Evolutionary conservation across 2,797 vertebrate genomes (phyloP), one percentile per base, ranked within the genome.

Genomic region (Cyprinodon diabolis): DNA sequence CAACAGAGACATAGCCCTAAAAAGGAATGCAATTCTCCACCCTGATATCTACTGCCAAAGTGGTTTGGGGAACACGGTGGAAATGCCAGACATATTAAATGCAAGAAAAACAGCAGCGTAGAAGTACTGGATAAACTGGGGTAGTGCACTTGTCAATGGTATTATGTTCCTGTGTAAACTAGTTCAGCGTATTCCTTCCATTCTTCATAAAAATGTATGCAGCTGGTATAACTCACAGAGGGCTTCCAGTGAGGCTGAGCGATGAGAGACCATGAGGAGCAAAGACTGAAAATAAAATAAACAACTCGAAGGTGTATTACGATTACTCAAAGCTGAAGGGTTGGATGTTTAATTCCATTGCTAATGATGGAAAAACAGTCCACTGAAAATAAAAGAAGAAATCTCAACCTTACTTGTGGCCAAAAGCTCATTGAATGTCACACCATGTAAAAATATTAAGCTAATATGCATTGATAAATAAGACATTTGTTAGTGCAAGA

Each of bases 111-210:
- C 81, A 87, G 76, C 54, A 7, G 68, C 19, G 66, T 71, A 84
- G 85, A 85, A 87, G 83, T 71, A 75, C 63, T 4, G 56, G 72
- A 49, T 58, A 72, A 75, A 77, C 58, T 47, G 66, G 55, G 80
- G 78, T 86, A 69, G 77, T 51, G 40, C 73, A 48, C 57, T 89
- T 63, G 71, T 72, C 87, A 86, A 77, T 68, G 62, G 83, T 78
- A 83, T 89, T 86, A 80, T 57, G 83, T 92, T 91, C 86, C 87
- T 87, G 77, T 74, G 81, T 77, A 87, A 88, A 89, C 84, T 76
- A 86, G 75, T 40, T 40, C 10, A 71, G 82, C 3, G 80, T 48
- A 69, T 79, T 80, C 74, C 87, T 90, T 86, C 84, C 82, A 80
- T 84, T 87, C 67, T 78, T 74, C 70, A 1, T 56, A 48, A 55